These are phyloP conservation scores for Pseudomugil tenellus DNA, from an alignment of 2,797 vertebrate genomes.

Conservation along the genomic window DNA sequence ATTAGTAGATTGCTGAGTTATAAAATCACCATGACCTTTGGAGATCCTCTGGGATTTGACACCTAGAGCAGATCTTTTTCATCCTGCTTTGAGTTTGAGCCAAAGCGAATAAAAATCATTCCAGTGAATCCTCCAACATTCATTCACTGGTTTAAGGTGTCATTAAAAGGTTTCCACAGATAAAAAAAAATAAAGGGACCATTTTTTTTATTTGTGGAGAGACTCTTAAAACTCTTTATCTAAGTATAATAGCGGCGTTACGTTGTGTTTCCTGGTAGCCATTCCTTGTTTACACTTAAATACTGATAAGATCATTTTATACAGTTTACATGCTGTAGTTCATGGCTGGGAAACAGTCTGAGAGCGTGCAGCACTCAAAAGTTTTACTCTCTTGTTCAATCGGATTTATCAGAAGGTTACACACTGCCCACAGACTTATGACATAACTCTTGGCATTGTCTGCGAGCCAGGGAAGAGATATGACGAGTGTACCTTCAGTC, in stretches of 20 bases:
- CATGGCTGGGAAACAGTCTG: background rate
- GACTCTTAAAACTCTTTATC: background rate
- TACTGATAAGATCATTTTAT: slow-evolving; percentile 6
- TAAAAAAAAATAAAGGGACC: background rate
- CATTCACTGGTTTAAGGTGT: background rate
- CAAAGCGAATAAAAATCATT: background rate
- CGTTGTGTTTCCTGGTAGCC: background rate
- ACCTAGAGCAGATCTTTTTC: background rate
- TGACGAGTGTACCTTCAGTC: slow-evolving; percentile 6
- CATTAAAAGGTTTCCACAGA: background rate
- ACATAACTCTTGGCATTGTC: slow-evolving; percentile 28
- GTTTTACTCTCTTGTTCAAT: background rate
- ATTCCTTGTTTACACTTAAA: slow-evolving; percentile 3
- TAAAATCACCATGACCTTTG: background rate
- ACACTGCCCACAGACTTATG: background rate
- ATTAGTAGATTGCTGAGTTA: background rate
- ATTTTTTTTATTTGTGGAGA: background rate
- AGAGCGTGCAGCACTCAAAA: slow-evolving; percentile 11
- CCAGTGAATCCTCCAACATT: background rate
- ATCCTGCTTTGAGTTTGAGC: background rate
- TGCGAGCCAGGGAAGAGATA: slow-evolving; percentile 7
- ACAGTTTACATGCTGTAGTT: background rate
- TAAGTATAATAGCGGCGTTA: background rate
- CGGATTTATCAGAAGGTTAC: slow-evolving; percentile 9
- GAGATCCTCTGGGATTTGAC: background rate